Base-by-base conservation (phyloP, 2,797 vertebrate genomes). In the Salmo trutta region DNA sequence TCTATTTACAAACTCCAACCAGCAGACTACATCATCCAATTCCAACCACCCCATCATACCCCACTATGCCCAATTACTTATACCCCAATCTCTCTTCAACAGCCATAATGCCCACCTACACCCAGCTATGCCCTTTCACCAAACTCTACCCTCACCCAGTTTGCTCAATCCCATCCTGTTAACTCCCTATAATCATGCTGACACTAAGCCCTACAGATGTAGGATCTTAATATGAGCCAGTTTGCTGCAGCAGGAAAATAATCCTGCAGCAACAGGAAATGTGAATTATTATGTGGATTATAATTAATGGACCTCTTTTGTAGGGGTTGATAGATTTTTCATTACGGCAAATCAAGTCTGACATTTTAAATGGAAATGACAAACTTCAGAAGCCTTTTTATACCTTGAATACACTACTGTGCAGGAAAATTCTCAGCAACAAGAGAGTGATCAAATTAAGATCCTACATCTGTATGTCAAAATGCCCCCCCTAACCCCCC, bases 21-120 rank as follows among this genome's bases (percentile, higher is more conserved):
- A 86, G 73, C 59, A 80, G 75, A 77, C 83, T 76, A 74, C 70
- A 79, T 82, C 81, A 65, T 81, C 81, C 82, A 89, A 88, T 89
- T 81, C 81, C 82, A 88, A 87, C 88, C 86, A 86, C 85, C 86
- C 80, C 78, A 88, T 88, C 80, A 77, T 73, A 82, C 84, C 77
- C 76, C 79, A 80, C 82, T 66, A 81, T 31, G 78, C 83, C 83
- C 87, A 90, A 88, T 90, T 88, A 85, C 82, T 82, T 53, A 64
- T 81, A 71, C 78, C 83, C 84, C 84, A 81, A 88, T 90, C 82
- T 88, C 79, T 80, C 73, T 65, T 82, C 74, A 24, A 56, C 84
- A 85, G 80, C 79, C 83, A 82, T 82, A 84, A 82, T 85, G 79
- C 77, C 81, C 7, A 2, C 83, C 76, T 77, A 85, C 78, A 78